A percentile compares a stretch with the other conserved stretches of the same genome.
Evolutionary conservation across 2,113 vertebrate species (phyloP).

Genomic region (Cochlearius cochlearius): DNA sequence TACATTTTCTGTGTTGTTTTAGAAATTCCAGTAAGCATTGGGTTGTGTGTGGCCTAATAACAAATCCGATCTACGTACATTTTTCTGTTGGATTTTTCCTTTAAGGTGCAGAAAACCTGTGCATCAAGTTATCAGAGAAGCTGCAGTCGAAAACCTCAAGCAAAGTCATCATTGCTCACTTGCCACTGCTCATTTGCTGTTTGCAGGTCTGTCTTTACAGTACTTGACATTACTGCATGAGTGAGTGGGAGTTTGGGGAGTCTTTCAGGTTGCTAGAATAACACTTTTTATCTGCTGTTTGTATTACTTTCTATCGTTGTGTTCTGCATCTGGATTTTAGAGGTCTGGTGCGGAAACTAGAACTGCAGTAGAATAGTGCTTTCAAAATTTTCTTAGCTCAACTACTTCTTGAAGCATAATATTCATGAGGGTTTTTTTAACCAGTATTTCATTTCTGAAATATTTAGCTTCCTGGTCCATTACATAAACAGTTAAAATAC

Average conservation of each 20-base stretch:
- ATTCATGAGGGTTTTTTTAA: background rate
- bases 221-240: background rate
- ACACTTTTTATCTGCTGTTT: background rate
- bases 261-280: background rate
- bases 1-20: background rate
- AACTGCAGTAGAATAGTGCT: background rate
- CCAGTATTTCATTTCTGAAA: background rate
- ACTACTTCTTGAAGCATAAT: background rate
- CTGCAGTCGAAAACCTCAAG: constrained; percentile 96
- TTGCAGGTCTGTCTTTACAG: constrained; percentile 81
- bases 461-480: background rate
- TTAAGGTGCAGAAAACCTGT: constrained; percentile 93
- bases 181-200: constrained; percentile 94
- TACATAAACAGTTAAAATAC: background rate
- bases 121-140: constrained; percentile 93
- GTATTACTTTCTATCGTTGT: background rate
- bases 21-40: background rate
- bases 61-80: background rate
- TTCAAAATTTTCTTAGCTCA: background rate
- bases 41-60: background rate
- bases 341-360: background rate
- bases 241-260: background rate
- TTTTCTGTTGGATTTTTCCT: background rate
- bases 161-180: constrained; percentile 95
- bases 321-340: background rate